Conservation (phyloP, 2,888 invertebrate genomes). For the Orchesellides sinensis region DNA sequence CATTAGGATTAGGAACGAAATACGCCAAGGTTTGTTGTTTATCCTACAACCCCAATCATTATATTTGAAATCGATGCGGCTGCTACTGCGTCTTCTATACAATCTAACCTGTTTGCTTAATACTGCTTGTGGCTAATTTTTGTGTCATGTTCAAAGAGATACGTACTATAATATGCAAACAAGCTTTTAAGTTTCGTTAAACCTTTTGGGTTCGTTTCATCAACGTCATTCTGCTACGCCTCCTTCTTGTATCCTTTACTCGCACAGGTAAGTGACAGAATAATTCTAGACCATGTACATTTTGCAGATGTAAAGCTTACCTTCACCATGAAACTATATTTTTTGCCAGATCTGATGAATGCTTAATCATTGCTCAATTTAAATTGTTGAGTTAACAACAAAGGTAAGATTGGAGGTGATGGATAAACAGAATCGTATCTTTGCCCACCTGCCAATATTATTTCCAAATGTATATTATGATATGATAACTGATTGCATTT, state of each 20-base stretch:
- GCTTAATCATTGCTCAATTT: constrained; percentile 2
- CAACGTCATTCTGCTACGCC: constrained; percentile 18
- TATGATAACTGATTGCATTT: background rate
- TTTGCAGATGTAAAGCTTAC: background rate
- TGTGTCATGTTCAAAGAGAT: background rate
- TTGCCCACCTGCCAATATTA: background rate
- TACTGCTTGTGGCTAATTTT: constrained; percentile 10
- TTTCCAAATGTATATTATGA: background rate
- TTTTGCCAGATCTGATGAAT: background rate
- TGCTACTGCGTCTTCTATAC: no score
- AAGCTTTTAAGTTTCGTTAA: background rate
- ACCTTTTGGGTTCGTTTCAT: background rate
- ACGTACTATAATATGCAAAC: constrained; percentile 1
- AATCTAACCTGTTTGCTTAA: background rate
- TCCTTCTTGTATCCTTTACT: background rate
- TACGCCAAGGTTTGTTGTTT: no score
- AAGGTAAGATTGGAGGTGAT: background rate
- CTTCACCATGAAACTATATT: background rate
- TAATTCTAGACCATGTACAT: background rate
- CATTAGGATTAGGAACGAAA: no score
- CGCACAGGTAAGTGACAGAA: background rate
- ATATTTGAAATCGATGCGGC: no score
- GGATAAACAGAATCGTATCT: no score
- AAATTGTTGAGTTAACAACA: background rate
- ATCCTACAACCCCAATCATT: no score